A percentile compares a stretch with the other conserved stretches of the same genome.
Conservation (phyloP, 2,888 invertebrate genomes). For the Microdon myrmicae region DNA sequence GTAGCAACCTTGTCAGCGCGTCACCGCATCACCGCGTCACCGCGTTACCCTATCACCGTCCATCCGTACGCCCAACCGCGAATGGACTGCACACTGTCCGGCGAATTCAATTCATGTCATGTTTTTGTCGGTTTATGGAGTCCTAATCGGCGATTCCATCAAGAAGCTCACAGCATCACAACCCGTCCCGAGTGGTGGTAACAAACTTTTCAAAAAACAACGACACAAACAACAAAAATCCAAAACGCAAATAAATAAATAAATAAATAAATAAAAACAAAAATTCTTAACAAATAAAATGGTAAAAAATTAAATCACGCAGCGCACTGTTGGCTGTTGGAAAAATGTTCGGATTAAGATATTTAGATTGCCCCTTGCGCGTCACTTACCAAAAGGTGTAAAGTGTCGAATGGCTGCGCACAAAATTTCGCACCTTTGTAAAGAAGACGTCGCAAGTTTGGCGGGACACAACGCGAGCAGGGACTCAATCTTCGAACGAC, state of each 20-base stretch:
- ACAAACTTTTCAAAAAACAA: conserved; percentile 29
- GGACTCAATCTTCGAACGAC: too few species aligned
- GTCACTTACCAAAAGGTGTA: conserved; percentile 30
- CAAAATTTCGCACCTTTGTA: conserved; percentile 47
- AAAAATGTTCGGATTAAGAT: conserved; percentile 64
- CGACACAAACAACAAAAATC: conserved; percentile 11
- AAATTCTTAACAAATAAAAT: too few species aligned
- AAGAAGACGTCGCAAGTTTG: conserved; percentile 35
- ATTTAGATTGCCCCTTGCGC: conserved; percentile 62
- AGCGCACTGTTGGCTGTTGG: conserved; percentile 43
- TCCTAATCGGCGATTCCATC: conserved; percentile 68
- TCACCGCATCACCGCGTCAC: conserved; percentile 48
- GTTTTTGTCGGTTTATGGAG: conserved; percentile 68
- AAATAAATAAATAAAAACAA: too few species aligned
- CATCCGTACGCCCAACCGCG: conserved; percentile 16
- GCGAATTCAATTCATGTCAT: conserved; percentile 60
- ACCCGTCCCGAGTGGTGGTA: conserved; percentile 55
- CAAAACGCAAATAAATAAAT: too few species aligned
- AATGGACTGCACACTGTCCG: conserved; percentile 45
- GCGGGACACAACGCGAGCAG: conserved; percentile 7
- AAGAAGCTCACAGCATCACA: conserved; percentile 67
- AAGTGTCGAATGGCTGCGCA: conserved; percentile 6
- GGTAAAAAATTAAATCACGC: conserved; percentile 54
- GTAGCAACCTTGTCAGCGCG: conserved; percentile 51
- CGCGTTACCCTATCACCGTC: conserved; percentile 18